A percentile compares a stretch with the other conserved stretches of the same genome.
Evolutionary conservation across 1,140 invertebrate species (phyloP).

Genomic region (Camponotus vicinus): DNA sequence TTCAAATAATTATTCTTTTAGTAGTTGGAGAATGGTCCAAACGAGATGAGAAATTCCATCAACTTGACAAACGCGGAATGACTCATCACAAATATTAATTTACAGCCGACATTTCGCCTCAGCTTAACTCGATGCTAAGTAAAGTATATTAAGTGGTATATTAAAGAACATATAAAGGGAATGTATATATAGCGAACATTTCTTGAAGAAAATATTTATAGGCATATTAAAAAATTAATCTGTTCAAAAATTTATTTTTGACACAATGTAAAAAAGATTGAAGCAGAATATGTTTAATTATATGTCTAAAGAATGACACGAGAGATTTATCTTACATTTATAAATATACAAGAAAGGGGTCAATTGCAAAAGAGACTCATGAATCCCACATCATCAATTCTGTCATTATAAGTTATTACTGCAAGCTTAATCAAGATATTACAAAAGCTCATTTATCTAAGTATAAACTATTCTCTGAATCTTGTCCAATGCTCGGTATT

Average conservation of each 20-base stretch:
- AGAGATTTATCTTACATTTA: not conserved
- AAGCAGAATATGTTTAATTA: not conserved
- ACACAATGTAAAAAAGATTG: not conserved
- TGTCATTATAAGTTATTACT: slow-evolving; percentile 39
- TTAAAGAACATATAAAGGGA: slow-evolving; percentile 7
- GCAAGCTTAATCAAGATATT: slow-evolving; percentile 29
- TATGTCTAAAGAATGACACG: not conserved
- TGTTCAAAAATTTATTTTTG: not conserved
- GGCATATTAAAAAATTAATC: not conserved
- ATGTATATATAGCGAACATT: not conserved
- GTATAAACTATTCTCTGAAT: slow-evolving; percentile 28
- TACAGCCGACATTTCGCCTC: slow-evolving; percentile 44
- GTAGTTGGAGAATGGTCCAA: slow-evolving; percentile 1
- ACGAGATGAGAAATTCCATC: slow-evolving; percentile 52
- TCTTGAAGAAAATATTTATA: not conserved
- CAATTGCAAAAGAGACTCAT: slow-evolving; percentile 45
- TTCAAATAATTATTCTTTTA: slow-evolving; percentile 14
- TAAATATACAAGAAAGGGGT: slow-evolving; percentile 41
- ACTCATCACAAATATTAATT: slow-evolving; percentile 57
- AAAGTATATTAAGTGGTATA: not conserved
- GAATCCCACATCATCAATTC: slow-evolving; percentile 5
- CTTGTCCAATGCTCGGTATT: slow-evolving; percentile 1
- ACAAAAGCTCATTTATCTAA: slow-evolving; percentile 41
- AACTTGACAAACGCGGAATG: slow-evolving; percentile 32
- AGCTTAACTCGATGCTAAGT: slow-evolving; percentile 29